Percentiles rank a stretch among this genome's conserved stretches.
phyloP scores from a whole-genome alignment of 1,140 invertebrate species.

The Aporrectodea caliginosa region DNA sequence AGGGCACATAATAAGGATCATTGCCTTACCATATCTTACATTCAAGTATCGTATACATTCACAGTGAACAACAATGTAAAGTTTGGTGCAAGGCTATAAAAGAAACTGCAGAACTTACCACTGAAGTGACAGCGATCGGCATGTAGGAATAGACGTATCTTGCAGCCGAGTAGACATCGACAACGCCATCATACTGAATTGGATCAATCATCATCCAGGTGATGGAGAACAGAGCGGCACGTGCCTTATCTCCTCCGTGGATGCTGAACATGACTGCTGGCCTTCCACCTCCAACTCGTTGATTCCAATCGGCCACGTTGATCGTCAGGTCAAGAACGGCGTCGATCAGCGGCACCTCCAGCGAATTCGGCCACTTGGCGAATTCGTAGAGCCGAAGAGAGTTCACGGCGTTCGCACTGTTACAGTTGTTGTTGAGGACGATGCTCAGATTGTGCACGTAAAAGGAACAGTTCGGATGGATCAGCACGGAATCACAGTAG shows the following conservation, averaged over 20 bases:
- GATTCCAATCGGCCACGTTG: not conserved
- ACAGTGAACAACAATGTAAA: too few relatives aligned
- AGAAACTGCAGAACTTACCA: not conserved
- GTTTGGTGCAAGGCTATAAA: too few relatives aligned
- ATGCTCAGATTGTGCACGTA: not conserved
- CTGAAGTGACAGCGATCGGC: not conserved
- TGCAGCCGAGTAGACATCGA: not conserved
- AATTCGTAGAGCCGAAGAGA: not conserved
- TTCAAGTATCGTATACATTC: too few relatives aligned
- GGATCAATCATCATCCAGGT: not conserved
- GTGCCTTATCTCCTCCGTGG: not conserved
- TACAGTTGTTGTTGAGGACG: not conserved
- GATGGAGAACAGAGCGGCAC: not conserved
- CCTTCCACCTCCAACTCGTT: not conserved
- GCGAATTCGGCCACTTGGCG: not conserved
- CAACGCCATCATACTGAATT: not conserved
- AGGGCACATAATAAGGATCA: too few relatives aligned
- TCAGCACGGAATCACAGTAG: not conserved
- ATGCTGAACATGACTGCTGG: not conserved
- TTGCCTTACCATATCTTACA: too few relatives aligned
- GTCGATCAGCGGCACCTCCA: not conserved
- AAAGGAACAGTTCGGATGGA: not conserved
- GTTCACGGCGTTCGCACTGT: not conserved
- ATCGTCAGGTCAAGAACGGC: not conserved
- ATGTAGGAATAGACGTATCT: not conserved